These are phyloP conservation scores for Dicerorhinus sumatrensis DNA, from an alignment of 2,113 vertebrate species.

Conservation along the genomic window DNA sequence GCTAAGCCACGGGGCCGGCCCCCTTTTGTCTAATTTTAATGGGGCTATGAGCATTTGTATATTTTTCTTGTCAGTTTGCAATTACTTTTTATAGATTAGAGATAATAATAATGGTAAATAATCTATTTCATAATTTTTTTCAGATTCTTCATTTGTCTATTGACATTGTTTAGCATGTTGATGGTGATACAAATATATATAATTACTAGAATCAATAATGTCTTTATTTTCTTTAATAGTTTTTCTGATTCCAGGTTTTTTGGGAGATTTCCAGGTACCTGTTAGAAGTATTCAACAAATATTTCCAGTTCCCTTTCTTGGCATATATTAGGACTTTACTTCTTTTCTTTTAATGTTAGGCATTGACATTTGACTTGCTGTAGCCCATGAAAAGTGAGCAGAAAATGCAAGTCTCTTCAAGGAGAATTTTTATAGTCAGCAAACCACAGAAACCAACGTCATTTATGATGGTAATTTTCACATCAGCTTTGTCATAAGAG, in stretches of 20 bases:
- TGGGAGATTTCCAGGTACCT: not conserved
- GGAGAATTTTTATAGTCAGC: not conserved
- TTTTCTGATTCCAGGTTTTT: not conserved
- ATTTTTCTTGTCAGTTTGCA: not conserved
- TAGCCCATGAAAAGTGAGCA: not conserved
- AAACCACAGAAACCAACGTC: not conserved
- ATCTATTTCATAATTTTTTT: not conserved
- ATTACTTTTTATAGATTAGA: not conserved
- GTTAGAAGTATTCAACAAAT: not conserved
- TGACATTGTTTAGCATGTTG: not conserved
- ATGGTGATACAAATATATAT: not conserved
- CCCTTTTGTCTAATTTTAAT: not conserved
- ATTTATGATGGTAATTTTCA: not conserved
- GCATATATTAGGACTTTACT: not conserved
- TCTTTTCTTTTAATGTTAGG: not conserved
- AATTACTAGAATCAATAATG: not conserved
- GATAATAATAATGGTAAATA: not conserved
- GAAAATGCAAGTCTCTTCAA: not conserved
- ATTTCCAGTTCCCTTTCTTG: not conserved
- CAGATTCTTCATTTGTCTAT: not conserved
- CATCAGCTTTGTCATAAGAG: not conserved
- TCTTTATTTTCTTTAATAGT: not conserved
- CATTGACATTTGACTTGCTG: not conserved
- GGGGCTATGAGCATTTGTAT: not conserved
- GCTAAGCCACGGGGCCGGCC: too few species aligned